Percentiles rank a stretch among this genome's conserved stretches.
These are phyloP conservation scores for Todiramphus chloris DNA, from an alignment of 2,113 vertebrate species.

Conservation along the genomic window DNA sequence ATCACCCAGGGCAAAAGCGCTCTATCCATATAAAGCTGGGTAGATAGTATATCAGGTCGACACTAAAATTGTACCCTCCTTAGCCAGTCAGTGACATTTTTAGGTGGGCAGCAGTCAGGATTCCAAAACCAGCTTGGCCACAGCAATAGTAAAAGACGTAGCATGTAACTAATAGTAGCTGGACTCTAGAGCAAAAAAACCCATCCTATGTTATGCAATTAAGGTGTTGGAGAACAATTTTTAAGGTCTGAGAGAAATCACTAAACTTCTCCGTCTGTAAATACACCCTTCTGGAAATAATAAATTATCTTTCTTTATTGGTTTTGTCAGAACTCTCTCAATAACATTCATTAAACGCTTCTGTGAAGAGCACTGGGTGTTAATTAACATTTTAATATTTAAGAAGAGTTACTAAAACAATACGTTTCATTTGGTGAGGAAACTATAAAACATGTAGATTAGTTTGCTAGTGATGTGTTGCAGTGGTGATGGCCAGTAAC, in stretches of 20 bases:
- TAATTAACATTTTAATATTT: background rate
- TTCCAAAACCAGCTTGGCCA: background rate
- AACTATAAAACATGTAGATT: background rate
- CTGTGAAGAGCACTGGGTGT: background rate
- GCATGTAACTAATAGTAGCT: background rate
- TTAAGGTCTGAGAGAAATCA: background rate
- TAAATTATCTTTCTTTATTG: background rate
- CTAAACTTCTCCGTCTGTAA: background rate
- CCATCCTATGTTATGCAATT: background rate
- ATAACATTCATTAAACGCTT: background rate
- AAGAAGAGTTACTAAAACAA: background rate
- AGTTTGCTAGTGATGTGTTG: background rate
- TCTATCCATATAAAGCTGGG: background rate
- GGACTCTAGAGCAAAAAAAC: background rate
- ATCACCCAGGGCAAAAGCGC: background rate
- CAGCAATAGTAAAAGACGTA: background rate
- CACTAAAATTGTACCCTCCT: background rate
- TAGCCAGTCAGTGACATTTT: background rate
- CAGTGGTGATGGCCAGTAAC: background rate
- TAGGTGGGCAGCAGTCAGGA: background rate
- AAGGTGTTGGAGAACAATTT: background rate
- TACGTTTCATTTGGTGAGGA: background rate
- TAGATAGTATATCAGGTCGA: background rate
- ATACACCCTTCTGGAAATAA: background rate
- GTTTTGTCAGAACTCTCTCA: background rate